phyloP scores from a whole-genome alignment of 2,113 vertebrate species.

The Grallaria varia region DNA sequence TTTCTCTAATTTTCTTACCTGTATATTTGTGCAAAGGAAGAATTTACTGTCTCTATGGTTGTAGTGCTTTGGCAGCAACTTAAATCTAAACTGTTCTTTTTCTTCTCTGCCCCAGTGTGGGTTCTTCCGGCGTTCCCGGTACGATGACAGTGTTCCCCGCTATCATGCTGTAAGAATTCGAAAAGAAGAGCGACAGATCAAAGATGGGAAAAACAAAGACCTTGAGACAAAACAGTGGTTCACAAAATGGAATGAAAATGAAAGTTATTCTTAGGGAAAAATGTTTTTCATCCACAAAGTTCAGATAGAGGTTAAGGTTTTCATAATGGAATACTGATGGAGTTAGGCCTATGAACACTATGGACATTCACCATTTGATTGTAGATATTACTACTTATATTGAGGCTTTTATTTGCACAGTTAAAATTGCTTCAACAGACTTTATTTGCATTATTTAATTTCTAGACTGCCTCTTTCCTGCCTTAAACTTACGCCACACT shows the following conservation, averaged over 20 bases:
- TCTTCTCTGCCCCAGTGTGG: constrained; percentile 80
- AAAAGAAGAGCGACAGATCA: constrained; percentile 83
- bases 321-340: constrained; percentile 1
- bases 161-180: constrained; percentile 94
- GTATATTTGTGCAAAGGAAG: neutral
- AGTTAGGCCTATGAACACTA: constrained; percentile 44
- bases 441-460: constrained; percentile 69
- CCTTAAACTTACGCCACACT: neutral
- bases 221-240: constrained; percentile 91
- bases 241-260: constrained; percentile 91
- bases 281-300: neutral
- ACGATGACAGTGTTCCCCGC: constrained; percentile 87
- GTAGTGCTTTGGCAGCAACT: neutral
- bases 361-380: constrained; percentile 31
- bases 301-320: constrained; percentile 3
- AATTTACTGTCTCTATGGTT: neutral
- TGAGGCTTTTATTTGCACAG: constrained; percentile 71
- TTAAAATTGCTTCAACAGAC: constrained; percentile 50
- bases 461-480: constrained; percentile 27
- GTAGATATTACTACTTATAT: constrained; percentile 46
- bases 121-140: constrained; percentile 94
- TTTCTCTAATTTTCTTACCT: neutral
- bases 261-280: constrained; percentile 85
- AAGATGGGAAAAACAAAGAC: constrained; percentile 78
- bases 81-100: neutral